These are phyloP conservation scores for Listronotus bonariensis DNA, from an alignment of 1,140 invertebrate genomes.

Conservation along the genomic window DNA sequence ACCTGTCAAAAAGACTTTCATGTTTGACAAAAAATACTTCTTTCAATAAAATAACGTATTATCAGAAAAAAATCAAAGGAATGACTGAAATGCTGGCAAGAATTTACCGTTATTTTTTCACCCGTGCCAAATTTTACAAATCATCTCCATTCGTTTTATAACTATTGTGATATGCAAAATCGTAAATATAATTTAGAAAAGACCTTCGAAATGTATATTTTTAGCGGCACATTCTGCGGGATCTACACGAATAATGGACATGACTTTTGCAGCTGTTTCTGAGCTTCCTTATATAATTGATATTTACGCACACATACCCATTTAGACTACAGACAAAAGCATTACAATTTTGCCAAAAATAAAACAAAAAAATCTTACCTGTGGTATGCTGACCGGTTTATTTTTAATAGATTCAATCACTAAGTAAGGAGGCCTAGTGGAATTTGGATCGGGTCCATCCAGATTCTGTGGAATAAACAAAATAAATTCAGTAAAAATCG, in stretches of 20 bases:
- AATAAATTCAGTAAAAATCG: conserved; percentile 20
- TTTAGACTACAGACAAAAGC: no score
- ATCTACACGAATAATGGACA: conserved; percentile 12
- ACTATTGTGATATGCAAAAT: conserved; percentile 32
- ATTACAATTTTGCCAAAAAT: not conserved
- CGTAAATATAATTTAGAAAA: conserved; percentile 36
- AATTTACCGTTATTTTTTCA: not conserved
- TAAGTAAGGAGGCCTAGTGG: conserved; percentile 59
- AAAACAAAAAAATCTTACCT: conserved; percentile 47
- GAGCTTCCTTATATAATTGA: conserved; percentile 14
- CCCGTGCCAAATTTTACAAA: not conserved
- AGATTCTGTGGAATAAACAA: conserved; percentile 57
- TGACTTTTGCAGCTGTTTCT: conserved; percentile 18
- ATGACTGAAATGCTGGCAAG: no score
- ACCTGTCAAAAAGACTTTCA: no score
- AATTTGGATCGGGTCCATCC: conserved; percentile 59
- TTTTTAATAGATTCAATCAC: conserved; percentile 54
- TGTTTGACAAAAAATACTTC: no score
- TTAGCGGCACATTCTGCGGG: conserved; percentile 33
- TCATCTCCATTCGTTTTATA: conserved; percentile 5
- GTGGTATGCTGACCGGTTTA: conserved; percentile 46
- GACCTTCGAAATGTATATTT: conserved; percentile 32
- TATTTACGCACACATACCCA: not conserved
- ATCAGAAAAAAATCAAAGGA: no score
- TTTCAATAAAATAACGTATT: no score